phyloP scores from a whole-genome alignment of 2,797 vertebrate species.

The Delichon dasypus region DNA sequence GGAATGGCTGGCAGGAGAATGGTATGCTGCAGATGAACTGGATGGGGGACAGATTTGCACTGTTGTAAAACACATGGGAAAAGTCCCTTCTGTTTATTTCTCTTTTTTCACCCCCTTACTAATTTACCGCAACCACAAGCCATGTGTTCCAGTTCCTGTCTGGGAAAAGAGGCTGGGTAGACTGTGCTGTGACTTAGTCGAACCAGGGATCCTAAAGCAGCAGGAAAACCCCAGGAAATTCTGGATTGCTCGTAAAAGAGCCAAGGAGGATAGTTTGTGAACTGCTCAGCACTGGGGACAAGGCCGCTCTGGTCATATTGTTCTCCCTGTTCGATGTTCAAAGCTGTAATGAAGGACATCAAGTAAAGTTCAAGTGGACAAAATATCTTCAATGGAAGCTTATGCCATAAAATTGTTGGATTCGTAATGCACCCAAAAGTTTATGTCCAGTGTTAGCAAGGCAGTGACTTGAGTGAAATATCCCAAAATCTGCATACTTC shows the following conservation, averaged over 20 bases:
- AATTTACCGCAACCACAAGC: conserved; percentile 70
- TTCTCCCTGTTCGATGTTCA: neutral
- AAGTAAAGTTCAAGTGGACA: neutral
- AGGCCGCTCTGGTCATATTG: neutral
- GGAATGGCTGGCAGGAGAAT: conserved; percentile 6
- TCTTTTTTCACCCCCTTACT: conserved; percentile 40
- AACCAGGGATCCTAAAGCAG: conserved; percentile 50
- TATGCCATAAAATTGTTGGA: neutral
- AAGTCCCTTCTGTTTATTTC: conserved; percentile 62
- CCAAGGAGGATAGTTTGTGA: conserved; percentile 39
- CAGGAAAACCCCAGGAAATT: conserved; percentile 72
- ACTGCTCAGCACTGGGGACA: conserved; percentile 4
- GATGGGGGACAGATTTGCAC: conserved; percentile 56
- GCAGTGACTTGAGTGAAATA: neutral
- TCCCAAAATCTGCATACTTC: neutral
- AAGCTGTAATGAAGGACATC: neutral
- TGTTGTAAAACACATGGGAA: conserved; percentile 62
- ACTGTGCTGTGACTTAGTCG: neutral
- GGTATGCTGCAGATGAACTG: conserved; percentile 57
- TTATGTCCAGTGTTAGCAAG: neutral
- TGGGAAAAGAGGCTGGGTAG: conserved; percentile 58
- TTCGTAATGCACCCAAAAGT: neutral
- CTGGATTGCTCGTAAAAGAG: conserved; percentile 51
- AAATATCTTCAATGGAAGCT: neutral
- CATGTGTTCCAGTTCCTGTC: conserved; percentile 66